phyloP scores from a whole-genome alignment of 2,113 vertebrate genomes.

The Protobothrops flavoviridis region DNA sequence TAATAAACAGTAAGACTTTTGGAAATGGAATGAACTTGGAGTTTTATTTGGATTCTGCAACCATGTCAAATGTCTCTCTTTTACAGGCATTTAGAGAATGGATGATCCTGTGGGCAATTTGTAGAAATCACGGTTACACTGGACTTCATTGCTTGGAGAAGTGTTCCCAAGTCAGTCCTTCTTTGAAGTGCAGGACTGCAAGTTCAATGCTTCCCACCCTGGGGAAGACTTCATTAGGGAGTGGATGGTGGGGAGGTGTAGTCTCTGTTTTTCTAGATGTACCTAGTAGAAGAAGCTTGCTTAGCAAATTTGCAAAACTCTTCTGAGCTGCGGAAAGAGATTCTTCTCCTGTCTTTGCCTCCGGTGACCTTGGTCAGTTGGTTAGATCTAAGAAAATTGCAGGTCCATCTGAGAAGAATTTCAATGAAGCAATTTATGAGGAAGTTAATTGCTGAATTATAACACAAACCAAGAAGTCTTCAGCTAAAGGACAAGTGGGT shows the following conservation, averaged over 20 bases:
- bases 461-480: not conserved
- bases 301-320: not conserved
- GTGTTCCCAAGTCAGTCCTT: not conserved
- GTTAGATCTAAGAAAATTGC: not conserved
- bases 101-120: not conserved
- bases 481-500: not conserved
- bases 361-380: not conserved
- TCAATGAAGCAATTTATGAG: conserved; percentile 1
- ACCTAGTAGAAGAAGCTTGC: not conserved
- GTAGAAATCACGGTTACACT: not conserved
- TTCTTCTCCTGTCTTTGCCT: not conserved
- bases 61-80: not conserved
- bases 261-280: not conserved
- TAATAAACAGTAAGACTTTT: no score
- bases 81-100: not conserved
- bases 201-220: not conserved
- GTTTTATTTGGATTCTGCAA: not conserved
- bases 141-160: not conserved
- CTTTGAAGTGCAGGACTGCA: not conserved
- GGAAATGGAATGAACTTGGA: no score
- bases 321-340: not conserved
- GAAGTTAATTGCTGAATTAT: not conserved
- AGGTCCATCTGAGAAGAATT: not conserved
- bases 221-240: not conserved
- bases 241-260: not conserved